Evolutionary conservation across 1,140 invertebrate species (phyloP).

Genomic region (Pissodes strobi): DNA sequence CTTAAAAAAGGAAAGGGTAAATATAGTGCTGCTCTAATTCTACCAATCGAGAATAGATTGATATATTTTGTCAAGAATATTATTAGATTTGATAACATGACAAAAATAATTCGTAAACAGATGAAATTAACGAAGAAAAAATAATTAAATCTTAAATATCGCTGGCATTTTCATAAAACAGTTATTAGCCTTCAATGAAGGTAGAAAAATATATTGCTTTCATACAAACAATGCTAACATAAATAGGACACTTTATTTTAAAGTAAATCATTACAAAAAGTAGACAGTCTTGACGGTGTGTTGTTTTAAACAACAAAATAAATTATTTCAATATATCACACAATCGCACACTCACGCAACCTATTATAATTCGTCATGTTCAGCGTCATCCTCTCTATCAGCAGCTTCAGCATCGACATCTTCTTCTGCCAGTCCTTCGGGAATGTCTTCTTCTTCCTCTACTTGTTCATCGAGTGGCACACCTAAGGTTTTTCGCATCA

Average conservation of each 20-base stretch:
- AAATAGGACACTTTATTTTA: constrained; percentile 33
- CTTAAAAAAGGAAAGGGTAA: no score
- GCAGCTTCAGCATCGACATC: constrained; percentile 52
- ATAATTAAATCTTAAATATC: no score
- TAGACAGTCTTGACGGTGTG: constrained; percentile 29
- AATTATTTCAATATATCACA: constrained; percentile 7
- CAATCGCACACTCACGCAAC: constrained; percentile 22
- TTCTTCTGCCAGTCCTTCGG: constrained; percentile 56
- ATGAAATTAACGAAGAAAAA: no score
- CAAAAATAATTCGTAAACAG: no score
- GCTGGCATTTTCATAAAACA: no score
- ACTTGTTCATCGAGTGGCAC: constrained; percentile 75
- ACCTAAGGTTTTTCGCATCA: constrained; percentile 83
- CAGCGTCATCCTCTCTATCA: constrained; percentile 53
- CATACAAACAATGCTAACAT: no score
- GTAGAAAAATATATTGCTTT: no score
- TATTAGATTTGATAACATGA: no score
- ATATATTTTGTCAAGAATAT: no score
- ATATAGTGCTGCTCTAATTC: no score
- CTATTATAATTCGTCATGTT: constrained; percentile 57
- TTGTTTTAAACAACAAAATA: constrained; percentile 27
- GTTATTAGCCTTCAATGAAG: no score
- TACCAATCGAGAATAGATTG: no score
- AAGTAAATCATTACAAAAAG: constrained; percentile 19
- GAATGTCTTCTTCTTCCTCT: constrained; percentile 62